Conservation (phyloP, 2,888 invertebrate species). For the Bursaphelenchus okinawaensis region DNA sequence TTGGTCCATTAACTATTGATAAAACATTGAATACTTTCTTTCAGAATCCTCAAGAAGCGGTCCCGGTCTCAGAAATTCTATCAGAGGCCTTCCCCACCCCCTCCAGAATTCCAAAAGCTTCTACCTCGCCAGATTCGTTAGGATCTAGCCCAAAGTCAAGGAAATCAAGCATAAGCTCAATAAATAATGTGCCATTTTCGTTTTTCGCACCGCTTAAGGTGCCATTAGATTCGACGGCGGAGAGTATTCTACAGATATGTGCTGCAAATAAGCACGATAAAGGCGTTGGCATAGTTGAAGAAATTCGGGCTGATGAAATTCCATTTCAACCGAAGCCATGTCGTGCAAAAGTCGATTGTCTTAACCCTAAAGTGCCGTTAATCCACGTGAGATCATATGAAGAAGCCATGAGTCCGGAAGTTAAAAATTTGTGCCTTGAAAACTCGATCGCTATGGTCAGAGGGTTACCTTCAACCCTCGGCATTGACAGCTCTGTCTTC, state of each 20-base stretch:
- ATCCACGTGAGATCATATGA: not conserved
- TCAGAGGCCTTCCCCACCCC: not conserved
- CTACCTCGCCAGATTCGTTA: not conserved
- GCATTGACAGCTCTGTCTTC: constrained; percentile 80
- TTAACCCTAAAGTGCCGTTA: not conserved
- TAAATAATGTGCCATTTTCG: not conserved
- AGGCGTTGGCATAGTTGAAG: not conserved
- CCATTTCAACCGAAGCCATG: not conserved
- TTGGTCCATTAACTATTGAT: not conserved
- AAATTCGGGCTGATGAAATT: not conserved
- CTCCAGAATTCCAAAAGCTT: not conserved
- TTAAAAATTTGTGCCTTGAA: not conserved
- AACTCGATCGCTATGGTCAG: not conserved
- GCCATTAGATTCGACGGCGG: not conserved
- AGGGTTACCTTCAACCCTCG: not conserved
- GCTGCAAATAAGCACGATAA: not conserved
- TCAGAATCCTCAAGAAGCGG: not conserved
- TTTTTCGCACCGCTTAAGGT: constrained; percentile 1
- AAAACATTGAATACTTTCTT: not conserved
- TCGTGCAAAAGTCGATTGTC: not conserved
- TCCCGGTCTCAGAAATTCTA: not conserved
- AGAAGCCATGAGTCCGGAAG: not conserved
- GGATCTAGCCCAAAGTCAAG: not conserved
- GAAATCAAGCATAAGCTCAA: not conserved
- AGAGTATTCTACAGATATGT: not conserved